phyloP scores from a whole-genome alignment of 1,140 invertebrate species.

The Leptopilina clavipes region DNA sequence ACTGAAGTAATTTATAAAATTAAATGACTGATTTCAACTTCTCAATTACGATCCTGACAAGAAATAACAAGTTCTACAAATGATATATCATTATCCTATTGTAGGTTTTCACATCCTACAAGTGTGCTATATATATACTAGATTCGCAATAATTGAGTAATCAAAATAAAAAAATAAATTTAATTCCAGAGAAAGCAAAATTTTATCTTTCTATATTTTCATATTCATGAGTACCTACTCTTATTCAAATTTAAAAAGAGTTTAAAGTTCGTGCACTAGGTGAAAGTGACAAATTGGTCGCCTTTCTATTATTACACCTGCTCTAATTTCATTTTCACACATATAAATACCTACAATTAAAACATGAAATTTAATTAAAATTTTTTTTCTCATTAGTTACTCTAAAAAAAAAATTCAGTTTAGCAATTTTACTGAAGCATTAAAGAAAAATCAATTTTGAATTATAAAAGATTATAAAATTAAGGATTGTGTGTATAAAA shows the following conservation, averaged over 20 bases:
- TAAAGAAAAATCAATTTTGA: background rate
- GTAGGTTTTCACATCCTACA: background rate
- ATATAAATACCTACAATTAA: background rate
- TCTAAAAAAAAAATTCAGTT: too few species aligned
- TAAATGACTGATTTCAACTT: background rate
- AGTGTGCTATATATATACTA: background rate
- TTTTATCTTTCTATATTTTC: background rate
- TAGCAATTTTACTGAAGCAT: too few species aligned
- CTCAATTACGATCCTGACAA: background rate
- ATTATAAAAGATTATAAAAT: background rate
- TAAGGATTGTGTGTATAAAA: too few species aligned
- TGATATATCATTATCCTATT: constrained; percentile 7
- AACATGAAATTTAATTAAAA: background rate
- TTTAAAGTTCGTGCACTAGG: background rate
- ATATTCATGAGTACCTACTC: background rate
- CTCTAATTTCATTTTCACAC: constrained; percentile 9
- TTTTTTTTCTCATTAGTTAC: too few species aligned
- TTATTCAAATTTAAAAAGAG: background rate
- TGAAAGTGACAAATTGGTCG: constrained; percentile 31
- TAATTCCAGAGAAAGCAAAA: constrained; percentile 1
- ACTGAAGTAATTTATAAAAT: background rate
- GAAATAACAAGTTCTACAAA: background rate
- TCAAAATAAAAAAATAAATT: background rate
- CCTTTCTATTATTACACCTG: constrained; percentile 17
- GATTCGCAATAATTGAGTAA: background rate